Evolutionary conservation across 2,888 invertebrate species (phyloP), one percentile per base, ranked within the genome.

Genomic region (Lissonota sp.): DNA sequence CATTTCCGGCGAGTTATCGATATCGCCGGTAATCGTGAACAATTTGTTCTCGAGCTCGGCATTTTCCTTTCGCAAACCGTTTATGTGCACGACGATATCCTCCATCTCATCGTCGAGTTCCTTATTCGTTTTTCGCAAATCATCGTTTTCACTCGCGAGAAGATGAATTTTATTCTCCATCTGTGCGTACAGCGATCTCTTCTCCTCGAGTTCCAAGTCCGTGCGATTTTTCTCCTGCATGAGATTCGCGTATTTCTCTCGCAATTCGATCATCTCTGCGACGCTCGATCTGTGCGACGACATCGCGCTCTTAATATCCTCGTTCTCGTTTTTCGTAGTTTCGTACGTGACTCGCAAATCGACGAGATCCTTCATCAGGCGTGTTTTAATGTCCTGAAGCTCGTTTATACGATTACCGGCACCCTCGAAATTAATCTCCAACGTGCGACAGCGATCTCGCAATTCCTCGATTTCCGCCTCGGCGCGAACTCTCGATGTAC

Each of bases 91-190:
- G 5, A 85, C 84, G 37, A 87, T 80, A 0, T 86, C 86, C 0
- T 94, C 93, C 84, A 93, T 93, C 86, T 94, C 94, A 0, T 93
- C 93, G 71, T 94, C 94, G 57, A 94, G 83, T 1, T 94, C 94
- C 39, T 91, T 90, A 86, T 93, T 93, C n/a, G 91, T 90, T 40
- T 88, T 84, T 42, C 87, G 88, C 5, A 93, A 86, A 14, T 92
- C 89, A 2, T 90, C 74, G n/a, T 88, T 93, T 85, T 94, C 93
- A 0, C 92, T 93, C 46, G 93, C 93, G 39, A 93, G 79, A 1
- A 93, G 93, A 46, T 91, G 91, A 79, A 93, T 92, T 10, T 91
- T 93, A 26, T 89, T 90, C 53, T 92, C 92, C 67, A 92, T 92
- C 0, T 88, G 82, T 0, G 87, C 80, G 37, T 94, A 83, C 0